Evolutionary conservation across 2,888 invertebrate genomes (phyloP).

Genomic region (Loripinus fragilis): DNA sequence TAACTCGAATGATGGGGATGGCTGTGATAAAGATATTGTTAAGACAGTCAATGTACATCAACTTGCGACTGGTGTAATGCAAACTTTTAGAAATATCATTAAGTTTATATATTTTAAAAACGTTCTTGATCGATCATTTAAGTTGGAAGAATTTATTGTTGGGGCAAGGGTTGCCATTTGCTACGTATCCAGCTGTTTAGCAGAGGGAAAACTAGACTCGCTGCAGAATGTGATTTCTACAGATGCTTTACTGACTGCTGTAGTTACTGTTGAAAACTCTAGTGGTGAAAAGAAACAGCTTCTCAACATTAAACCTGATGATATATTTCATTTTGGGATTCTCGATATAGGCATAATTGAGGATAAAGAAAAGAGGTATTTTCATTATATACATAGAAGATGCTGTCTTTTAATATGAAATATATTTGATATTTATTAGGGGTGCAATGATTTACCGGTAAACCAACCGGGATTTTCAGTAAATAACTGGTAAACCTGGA

Average conservation of each 20-base stretch:
- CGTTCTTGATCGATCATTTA: not conserved
- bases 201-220: not conserved
- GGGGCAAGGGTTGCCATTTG: not conserved
- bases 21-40: no score
- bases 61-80: no score
- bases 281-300: not conserved
- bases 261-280: not conserved
- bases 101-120: not conserved
- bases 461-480: no score
- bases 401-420: no score
- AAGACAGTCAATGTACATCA: no score
- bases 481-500: no score
- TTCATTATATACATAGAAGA: no score
- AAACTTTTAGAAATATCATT: not conserved
- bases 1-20: no score
- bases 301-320: not conserved
- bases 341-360: not conserved
- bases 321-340: not conserved
- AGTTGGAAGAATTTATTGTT: not conserved
- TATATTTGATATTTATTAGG: no score
- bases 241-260: not conserved
- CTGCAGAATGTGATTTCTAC: not conserved
- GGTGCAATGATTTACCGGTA: no score
- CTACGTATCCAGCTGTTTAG: not conserved
- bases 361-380: not conserved